Percentiles rank a stretch among this genome's conserved stretches.
These are phyloP conservation scores for Tolypeutes matacus DNA, from an alignment of 2,797 vertebrate genomes.

Conservation along the genomic window DNA sequence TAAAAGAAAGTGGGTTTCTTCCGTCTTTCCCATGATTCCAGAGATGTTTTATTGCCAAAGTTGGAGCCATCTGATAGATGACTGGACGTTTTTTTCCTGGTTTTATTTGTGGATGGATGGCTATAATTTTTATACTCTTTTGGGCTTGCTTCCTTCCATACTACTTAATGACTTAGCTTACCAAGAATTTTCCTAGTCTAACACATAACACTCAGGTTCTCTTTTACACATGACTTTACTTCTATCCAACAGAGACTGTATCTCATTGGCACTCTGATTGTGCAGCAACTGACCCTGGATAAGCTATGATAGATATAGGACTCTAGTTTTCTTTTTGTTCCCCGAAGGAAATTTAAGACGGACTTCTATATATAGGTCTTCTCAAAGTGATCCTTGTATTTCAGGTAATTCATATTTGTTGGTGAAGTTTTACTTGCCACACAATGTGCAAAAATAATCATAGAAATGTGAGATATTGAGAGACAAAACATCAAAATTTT, in stretches of 20 bases:
- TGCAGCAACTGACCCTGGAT: background rate
- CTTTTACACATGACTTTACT: background rate
- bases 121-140: background rate
- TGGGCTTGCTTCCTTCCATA: background rate
- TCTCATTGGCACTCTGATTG: background rate
- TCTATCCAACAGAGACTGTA: background rate
- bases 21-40: background rate
- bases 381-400: constrained; percentile 21
- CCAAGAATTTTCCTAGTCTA: background rate
- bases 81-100: background rate
- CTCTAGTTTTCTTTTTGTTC: background rate
- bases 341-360: background rate
- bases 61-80: background rate
- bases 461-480: background rate
- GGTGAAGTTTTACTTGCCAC: constrained; percentile 28
- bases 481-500: background rate
- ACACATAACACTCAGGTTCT: background rate
- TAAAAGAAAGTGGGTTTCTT: background rate
- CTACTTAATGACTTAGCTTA: background rate
- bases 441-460: background rate
- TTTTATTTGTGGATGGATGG: background rate
- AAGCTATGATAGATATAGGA: background rate
- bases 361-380: background rate
- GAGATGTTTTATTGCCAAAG: background rate
- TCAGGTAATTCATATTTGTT: background rate